Percentiles rank a stretch among this genome's conserved stretches.
These are phyloP conservation scores for Diogma glabrata DNA, from an alignment of 2,888 invertebrate species.

Conservation along the genomic window DNA sequence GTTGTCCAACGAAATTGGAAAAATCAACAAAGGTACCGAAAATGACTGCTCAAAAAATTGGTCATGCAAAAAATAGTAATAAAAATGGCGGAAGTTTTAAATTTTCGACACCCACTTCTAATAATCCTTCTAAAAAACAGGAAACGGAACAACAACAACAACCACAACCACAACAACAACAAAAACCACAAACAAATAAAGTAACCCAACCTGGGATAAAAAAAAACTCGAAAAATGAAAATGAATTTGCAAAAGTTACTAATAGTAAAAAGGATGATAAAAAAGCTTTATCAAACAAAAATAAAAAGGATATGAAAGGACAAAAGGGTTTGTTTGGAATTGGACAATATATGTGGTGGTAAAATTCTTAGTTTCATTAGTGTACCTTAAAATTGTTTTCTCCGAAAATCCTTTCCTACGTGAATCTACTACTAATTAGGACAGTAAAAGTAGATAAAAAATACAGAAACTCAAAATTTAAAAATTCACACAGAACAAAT, in stretches of 20 bases:
- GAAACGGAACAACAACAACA: slow-evolving; percentile 31
- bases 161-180: slow-evolving; percentile 18
- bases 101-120: slow-evolving; percentile 16
- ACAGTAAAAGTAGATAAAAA: too few species aligned
- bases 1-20: slow-evolving; percentile 78
- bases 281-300: slow-evolving; percentile 38
- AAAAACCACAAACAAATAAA: slow-evolving; percentile 17
- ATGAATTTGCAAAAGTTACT: slow-evolving; percentile 16
- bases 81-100: slow-evolving; percentile 24
- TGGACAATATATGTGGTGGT: slow-evolving; percentile 75
- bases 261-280: slow-evolving; percentile 29
- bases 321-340: slow-evolving; percentile 65
- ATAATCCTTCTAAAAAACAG: slow-evolving; percentile 23
- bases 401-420: too few species aligned
- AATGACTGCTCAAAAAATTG: slow-evolving; percentile 43
- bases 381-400: background rate
- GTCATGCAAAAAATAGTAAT: slow-evolving; percentile 26
- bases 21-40: slow-evolving; percentile 71
- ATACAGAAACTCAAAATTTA: too few species aligned
- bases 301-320: slow-evolving; percentile 31
- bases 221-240: slow-evolving; percentile 10
- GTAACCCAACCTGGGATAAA: slow-evolving; percentile 10
- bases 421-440: too few species aligned
- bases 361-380: slow-evolving; percentile 39
- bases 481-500: too few species aligned